Evolutionary conservation across 2,113 vertebrate species (phyloP).

Genomic region (Oreochromis tanganicae): DNA sequence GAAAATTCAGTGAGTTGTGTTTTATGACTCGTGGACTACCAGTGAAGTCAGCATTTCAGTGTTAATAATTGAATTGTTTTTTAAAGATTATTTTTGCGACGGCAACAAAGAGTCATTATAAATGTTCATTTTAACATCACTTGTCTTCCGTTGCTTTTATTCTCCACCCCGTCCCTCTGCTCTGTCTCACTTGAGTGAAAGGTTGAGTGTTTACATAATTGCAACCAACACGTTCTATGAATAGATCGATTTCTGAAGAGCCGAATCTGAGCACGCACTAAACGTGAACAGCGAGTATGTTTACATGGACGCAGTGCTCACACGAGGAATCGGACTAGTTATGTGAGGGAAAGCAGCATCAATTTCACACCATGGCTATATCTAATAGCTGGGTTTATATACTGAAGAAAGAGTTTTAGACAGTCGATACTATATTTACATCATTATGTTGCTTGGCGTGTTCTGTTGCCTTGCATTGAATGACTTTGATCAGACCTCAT

Average conservation of each 20-base stretch:
- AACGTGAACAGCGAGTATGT: neutral
- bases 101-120: constrained; percentile 76
- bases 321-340: neutral
- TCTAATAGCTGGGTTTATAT: neutral
- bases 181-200: neutral
- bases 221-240: constrained; percentile 9
- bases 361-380: neutral
- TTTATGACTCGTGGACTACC: constrained; percentile 75
- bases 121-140: constrained; percentile 77
- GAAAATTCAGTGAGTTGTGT: constrained; percentile 75
- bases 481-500: neutral
- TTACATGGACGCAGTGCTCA: neutral
- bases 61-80: constrained; percentile 75
- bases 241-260: neutral
- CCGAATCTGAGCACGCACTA: neutral
- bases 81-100: constrained; percentile 75
- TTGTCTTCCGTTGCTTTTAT: constrained; percentile 64
- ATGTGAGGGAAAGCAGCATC: neutral
- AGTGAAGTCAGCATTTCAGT: constrained; percentile 77
- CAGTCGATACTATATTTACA: neutral
- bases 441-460: neutral
- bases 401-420: neutral
- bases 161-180: constrained; percentile 30
- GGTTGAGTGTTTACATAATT: constrained; percentile 10
- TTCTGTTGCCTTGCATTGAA: neutral